Evolutionary conservation across 2,113 vertebrate species (phyloP).

Genomic region (Ptychochromis oligacanthus): DNA sequence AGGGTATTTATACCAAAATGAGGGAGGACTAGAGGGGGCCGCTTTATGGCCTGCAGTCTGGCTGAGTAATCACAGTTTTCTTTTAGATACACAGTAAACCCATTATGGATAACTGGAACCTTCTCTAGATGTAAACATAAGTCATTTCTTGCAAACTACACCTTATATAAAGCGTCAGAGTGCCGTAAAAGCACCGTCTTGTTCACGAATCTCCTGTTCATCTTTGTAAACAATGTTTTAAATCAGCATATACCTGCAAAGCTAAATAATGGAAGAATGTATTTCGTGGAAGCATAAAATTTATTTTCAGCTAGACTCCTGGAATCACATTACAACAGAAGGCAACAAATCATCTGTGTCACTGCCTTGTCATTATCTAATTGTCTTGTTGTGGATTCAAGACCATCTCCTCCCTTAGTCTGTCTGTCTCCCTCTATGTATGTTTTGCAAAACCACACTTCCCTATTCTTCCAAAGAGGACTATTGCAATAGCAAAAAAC

Average conservation of each 20-base stretch:
- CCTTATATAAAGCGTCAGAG: not conserved
- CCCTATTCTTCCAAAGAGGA: not conserved
- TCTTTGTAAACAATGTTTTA: not conserved
- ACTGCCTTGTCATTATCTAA: constrained; percentile 46
- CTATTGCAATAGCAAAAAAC: not conserved
- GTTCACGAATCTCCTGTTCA: not conserved
- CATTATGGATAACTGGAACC: not conserved
- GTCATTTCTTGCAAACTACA: not conserved
- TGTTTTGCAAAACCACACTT: not conserved
- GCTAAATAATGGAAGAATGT: not conserved
- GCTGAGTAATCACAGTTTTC: constrained; percentile 3
- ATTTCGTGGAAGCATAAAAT: constrained; percentile 49
- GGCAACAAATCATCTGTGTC: constrained; percentile 52
- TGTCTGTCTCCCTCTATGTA: not conserved
- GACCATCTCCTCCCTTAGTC: constrained; percentile 12
- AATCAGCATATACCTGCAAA: not conserved
- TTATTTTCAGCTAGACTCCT: constrained; percentile 45
- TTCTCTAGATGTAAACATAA: not conserved
- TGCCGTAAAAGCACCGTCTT: not conserved
- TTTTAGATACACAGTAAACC: not conserved
- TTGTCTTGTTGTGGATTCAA: not conserved
- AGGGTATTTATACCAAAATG: not conserved
- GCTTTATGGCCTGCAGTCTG: not conserved
- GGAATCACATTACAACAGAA: constrained; percentile 48
- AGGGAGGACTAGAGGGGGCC: not conserved